A percentile compares a stretch with the other conserved stretches of the same genome.
Evolutionary conservation across 2,113 vertebrate species (phyloP).

Genomic region (Ageneiosus marmoratus): DNA sequence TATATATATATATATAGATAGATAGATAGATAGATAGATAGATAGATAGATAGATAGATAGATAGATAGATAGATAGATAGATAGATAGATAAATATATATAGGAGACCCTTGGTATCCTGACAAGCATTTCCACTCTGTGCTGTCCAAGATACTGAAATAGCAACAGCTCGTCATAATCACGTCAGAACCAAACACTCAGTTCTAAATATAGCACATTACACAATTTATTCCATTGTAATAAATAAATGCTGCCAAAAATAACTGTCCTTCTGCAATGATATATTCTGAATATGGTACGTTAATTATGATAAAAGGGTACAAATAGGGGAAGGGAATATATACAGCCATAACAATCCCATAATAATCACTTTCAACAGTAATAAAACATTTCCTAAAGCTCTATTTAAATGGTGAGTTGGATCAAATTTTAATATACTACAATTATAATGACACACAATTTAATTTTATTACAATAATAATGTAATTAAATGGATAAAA

Average conservation of each 20-base stretch:
- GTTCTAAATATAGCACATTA: neutral
- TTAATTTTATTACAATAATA: neutral
- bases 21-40: neutral
- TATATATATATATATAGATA: neutral
- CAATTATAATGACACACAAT: neutral
- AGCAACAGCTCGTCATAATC: neutral
- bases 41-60: no score
- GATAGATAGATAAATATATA: no score
- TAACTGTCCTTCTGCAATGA: neutral
- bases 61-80: no score
- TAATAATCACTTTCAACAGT: neutral
- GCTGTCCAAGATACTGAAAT: conserved; percentile 42
- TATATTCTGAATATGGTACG: no score
- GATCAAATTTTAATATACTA: neutral
- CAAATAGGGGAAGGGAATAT: no score
- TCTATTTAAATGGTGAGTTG: neutral
- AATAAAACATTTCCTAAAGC: neutral
- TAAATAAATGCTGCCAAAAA: conserved; percentile 10
- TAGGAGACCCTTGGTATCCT: neutral
- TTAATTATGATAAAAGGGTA: no score
- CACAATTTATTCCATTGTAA: neutral
- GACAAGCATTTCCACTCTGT: neutral
- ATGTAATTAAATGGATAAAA: neutral
- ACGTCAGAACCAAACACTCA: neutral
- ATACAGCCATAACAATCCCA: no score